A percentile compares a stretch with the other conserved stretches of the same genome.
Evolutionary conservation across 2,113 vertebrate species (phyloP).

Genomic region (Lepisosteus osseus): DNA sequence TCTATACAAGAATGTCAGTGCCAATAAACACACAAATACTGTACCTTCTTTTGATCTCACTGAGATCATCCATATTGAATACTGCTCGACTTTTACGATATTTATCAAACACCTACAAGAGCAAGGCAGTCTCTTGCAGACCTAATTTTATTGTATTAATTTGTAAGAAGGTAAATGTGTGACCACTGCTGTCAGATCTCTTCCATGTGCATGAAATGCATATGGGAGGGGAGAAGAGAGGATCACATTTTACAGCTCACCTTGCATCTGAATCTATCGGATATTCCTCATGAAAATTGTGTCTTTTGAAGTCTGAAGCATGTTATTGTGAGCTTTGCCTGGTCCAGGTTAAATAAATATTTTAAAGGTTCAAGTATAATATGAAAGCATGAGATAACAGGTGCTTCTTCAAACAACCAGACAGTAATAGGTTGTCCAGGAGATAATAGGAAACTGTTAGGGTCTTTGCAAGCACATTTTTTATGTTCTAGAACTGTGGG

Average conservation of each 20-base stretch:
- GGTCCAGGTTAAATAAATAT: constrained; percentile 14
- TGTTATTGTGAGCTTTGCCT: background rate
- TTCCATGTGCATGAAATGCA: background rate
- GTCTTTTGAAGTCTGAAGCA: constrained; percentile 11
- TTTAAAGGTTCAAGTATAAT: constrained; percentile 9
- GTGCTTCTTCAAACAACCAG: constrained; percentile 5
- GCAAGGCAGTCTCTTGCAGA: no score
- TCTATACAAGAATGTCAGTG: background rate
- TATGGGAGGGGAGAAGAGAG: background rate
- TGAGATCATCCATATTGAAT: background rate
- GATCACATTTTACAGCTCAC: background rate
- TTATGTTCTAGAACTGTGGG: no score
- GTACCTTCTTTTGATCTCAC: background rate
- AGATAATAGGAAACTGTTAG: background rate
- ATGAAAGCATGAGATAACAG: background rate
- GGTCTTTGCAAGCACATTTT: background rate
- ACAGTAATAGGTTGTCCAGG: background rate
- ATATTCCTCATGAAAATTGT: background rate
- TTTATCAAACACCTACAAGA: no score
- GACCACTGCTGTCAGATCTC: background rate
- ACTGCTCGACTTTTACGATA: background rate
- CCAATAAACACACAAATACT: background rate
- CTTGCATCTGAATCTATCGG: background rate
- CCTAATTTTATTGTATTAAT: background rate
- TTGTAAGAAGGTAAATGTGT: no score